phyloP scores from a whole-genome alignment of 2,113 vertebrate species.

The Castor canadensis region DNA sequence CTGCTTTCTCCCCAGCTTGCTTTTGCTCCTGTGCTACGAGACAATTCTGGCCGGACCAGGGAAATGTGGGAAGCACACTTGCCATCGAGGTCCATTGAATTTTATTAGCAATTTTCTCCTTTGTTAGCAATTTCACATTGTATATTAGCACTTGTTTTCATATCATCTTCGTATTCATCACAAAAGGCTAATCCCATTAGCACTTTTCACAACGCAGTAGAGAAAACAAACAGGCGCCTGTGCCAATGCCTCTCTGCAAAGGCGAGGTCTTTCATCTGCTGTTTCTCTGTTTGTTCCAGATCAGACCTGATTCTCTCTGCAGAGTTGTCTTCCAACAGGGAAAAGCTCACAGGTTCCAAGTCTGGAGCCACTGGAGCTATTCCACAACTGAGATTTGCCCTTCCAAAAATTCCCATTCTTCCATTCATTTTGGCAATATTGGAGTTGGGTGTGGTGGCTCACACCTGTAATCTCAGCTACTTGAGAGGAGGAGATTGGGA shows the following conservation, averaged over 20 bases:
- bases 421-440: background rate
- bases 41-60: background rate
- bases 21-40: background rate
- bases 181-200: slow-evolving; percentile 81
- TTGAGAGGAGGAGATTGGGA: no score
- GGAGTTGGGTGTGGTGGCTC: no score
- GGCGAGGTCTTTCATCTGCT: background rate
- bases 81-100: slow-evolving; percentile 71
- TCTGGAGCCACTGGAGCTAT: background rate
- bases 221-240: slow-evolving; percentile 75
- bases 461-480: no score
- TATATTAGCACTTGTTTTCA: slow-evolving; percentile 81
- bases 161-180: slow-evolving; percentile 79
- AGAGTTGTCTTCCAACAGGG: background rate
- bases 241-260: background rate
- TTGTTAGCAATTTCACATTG: slow-evolving; percentile 77
- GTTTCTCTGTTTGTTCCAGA: background rate
- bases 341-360: background rate
- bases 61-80: slow-evolving; percentile 21
- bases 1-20: background rate
- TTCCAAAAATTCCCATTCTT: background rate
- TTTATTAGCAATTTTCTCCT: slow-evolving; percentile 81
- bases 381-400: background rate
- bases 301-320: background rate
- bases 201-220: slow-evolving; percentile 69